Conservation (phyloP, 2,888 invertebrate species). For the Schrankia costaestrigalis region DNA sequence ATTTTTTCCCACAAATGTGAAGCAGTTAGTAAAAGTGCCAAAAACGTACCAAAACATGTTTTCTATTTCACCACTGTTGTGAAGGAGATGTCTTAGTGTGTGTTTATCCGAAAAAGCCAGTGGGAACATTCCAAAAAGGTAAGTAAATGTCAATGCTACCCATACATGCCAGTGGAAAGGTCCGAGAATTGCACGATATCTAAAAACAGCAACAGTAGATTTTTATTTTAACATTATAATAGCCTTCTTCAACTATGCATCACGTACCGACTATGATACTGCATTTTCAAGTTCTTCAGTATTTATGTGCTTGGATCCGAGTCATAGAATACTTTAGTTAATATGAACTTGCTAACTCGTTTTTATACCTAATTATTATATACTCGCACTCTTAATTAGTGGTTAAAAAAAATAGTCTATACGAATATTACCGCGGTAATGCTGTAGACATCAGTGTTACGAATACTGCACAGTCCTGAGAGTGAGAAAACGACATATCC, state of each 20-base stretch:
- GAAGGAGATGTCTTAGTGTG: slow-evolving; percentile 82
- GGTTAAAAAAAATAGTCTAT: too few species aligned
- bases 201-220: slow-evolving; percentile 40
- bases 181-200: slow-evolving; percentile 90
- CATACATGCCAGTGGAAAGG: slow-evolving; percentile 92
- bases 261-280: too few species aligned
- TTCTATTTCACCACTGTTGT: slow-evolving; percentile 86
- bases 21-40: slow-evolving; percentile 91
- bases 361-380: too few species aligned
- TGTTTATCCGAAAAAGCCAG: slow-evolving; percentile 87
- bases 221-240: background rate
- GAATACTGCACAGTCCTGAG: slow-evolving; percentile 88
- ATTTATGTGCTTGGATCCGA: too few species aligned
- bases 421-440: slow-evolving; percentile 81
- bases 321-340: too few species aligned
- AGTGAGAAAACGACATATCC: slow-evolving; percentile 84
- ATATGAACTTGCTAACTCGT: too few species aligned
- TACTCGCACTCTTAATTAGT: too few species aligned
- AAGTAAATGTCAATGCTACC: slow-evolving; percentile 85
- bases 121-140: slow-evolving; percentile 87
- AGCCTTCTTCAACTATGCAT: background rate
- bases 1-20: slow-evolving; percentile 84
- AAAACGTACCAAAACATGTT: slow-evolving; percentile 95
- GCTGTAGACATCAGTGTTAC: slow-evolving; percentile 89
- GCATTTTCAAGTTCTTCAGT: too few species aligned